Base-by-base conservation (phyloP, 1,140 invertebrate species). In the Scylla paramamosain region DNA sequence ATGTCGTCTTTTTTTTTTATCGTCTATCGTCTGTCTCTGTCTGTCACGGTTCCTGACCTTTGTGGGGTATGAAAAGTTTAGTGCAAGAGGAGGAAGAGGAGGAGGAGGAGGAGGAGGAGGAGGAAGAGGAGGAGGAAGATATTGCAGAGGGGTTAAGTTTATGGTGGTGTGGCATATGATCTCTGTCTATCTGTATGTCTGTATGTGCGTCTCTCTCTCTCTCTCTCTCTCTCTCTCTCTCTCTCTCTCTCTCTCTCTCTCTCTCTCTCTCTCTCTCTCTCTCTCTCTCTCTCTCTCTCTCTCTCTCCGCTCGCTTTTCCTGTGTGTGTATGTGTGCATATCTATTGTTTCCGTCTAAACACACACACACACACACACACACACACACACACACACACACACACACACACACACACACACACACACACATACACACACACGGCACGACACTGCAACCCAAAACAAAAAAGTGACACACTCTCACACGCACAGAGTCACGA, bases 301-400 rank as follows among this genome's bases (percentile, higher is more conserved):
- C 52, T 59, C 52, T 59, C 52, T 3, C 6, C 39, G 39, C 52
- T 59, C 0, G 52, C 52, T 59, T 59, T 59, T 59, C 10, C 52
- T 20, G 2, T 59, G 10, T 48, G 46, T 77, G 67, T 77, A 7
- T 12, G 52, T 59, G 2, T 12, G 52, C 20, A 4, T 77, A n/a
- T 77, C 67, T 77, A 20, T 77, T 77, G 67, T 77, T 25, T 77
- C 67, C 6, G 67, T n/a, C 20, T 77, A 77, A 0, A n/a, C 67
- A 77, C 67, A 25, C 16, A 77, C 67, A 77, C 67, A 77, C 67
- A 77, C 67, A 77, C 16, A 77, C 67, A 77, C 67, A 77, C 67
- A 77, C 67, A 77, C 67, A 77, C 67, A 77, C 67, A 77, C 67
- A 77, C 67, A 77, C 67, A 77, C 67, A 77, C 67, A 77, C 67